Evolutionary conservation across 2,888 invertebrate species (phyloP).

Genomic region (Pachliopta kotzebuea): DNA sequence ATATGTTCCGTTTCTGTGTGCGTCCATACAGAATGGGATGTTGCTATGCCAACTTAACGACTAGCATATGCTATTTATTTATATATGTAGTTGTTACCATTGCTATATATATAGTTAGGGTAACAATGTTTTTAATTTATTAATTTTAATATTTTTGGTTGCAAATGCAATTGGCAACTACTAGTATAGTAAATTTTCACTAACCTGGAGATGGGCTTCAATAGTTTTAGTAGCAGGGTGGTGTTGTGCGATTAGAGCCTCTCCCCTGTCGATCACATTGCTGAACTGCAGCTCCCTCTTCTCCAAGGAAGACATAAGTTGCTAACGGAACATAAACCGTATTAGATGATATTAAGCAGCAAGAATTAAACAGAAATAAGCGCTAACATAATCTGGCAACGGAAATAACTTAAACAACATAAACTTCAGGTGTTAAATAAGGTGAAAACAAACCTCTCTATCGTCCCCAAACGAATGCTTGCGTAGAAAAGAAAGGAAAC

Average conservation of each 20-base stretch:
- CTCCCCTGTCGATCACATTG: conserved; percentile 97
- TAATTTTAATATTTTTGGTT: no score
- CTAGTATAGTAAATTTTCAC: conserved; percentile 20
- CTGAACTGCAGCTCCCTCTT: conserved; percentile 97
- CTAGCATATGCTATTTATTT: no score
- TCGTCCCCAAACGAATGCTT: conserved; percentile 82
- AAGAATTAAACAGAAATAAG: conserved; percentile 36
- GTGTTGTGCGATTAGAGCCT: conserved; percentile 94
- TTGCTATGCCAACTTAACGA: no score
- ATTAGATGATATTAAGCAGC: conserved; percentile 14
- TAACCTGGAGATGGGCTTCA: conserved; percentile 86
- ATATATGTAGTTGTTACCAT: no score
- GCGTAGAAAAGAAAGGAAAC: conserved; percentile 60
- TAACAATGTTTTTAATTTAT: no score
- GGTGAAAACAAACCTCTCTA: conserved; percentile 76
- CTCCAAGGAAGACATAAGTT: conserved; percentile 97
- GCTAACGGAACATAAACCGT: conserved; percentile 76
- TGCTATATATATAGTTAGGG: no score
- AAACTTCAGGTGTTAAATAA: conserved; percentile 40
- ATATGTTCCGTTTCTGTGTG: no score
- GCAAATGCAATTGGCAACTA: no score
- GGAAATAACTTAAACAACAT: conserved; percentile 37
- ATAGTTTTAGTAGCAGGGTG: conserved; percentile 98
- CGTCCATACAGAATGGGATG: no score
- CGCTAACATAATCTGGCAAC: conserved; percentile 37